Evolutionary conservation across 2,888 invertebrate species (phyloP), one percentile per base, ranked within the genome.

Genomic region (Drosophila monieri): DNA sequence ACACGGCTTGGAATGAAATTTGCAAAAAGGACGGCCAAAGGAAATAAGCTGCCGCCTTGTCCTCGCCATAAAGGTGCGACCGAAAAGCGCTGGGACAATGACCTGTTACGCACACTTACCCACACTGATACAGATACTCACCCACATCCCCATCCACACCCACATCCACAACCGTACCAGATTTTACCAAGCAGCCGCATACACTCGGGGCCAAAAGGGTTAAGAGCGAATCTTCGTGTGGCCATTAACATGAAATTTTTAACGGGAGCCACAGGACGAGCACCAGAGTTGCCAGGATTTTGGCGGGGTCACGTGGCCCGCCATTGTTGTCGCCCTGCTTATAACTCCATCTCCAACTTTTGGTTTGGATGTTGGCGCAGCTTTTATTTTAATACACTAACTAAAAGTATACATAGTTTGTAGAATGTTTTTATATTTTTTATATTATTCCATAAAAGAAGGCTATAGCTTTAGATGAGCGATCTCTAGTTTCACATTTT

Each of bases 201-300:
- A 69, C 59, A 43, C 53, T 32, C 15, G 35, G 55, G 64, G 53
- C 69, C 67, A 43, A 71, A 84, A 76, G 75, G 86, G 83, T 79
- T 87, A 81, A 79, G 76, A 80, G 73, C 68, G 57, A 56, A 66
- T 69, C 80, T 77, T 76, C 78, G 74, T 76, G 73, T 73, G 84
- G 74, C 88, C 80, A 88, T 88, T 85, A 88, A 85, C 79, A 79
- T 85, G 77, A 77, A 85, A 88, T 77, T 86, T 88, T 87, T 86
- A 88, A 85, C 83, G 75, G 73, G 78, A 73, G 73, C 74, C 73
- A 66, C 74, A 71, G 60, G 53, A 65, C 60, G 58, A 51, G 62
- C 21, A 39, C 37, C 41, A 52, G 60, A 32, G 58, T 37, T 58
- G 73, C 64, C 72, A 74, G 78, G 59, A 78, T 72, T 69, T 78